These are phyloP conservation scores for Antechinus flavipes DNA, from an alignment of 2,113 vertebrate species.

Conservation along the genomic window DNA sequence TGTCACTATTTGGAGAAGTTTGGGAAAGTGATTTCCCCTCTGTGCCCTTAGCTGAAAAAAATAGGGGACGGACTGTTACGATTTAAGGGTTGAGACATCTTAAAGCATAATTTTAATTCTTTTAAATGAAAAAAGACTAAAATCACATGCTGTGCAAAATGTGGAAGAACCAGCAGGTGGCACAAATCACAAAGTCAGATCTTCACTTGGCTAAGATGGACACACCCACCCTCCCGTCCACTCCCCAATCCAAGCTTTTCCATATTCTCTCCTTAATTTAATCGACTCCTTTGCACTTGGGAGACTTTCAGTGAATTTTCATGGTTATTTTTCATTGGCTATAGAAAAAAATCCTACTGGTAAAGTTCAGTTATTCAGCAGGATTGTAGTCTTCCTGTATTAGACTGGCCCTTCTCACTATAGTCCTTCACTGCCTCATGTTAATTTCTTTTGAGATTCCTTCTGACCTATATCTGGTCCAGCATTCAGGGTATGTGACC, in stretches of 20 bases:
- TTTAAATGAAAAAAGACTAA: slow-evolving; percentile 39
- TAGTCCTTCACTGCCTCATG: slow-evolving; percentile 27
- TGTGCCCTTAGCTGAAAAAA: slow-evolving; percentile 31
- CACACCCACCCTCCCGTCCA: not conserved
- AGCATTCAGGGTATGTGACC: slow-evolving; percentile 50
- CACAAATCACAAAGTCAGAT: slow-evolving; percentile 29
- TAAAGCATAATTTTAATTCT: slow-evolving; percentile 45
- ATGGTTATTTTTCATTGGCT: slow-evolving; percentile 13
- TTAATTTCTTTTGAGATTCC: slow-evolving; percentile 45
- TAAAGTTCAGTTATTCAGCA: slow-evolving; percentile 46
- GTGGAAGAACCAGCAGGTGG: slow-evolving; percentile 7
- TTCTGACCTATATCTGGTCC: slow-evolving; percentile 49
- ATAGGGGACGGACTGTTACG: slow-evolving; percentile 47
- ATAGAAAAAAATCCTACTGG: not conserved
- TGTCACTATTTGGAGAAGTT: not conserved
- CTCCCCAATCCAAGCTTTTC: slow-evolving; percentile 1
- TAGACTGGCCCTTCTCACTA: slow-evolving; percentile 19
- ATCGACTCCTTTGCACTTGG: not conserved
- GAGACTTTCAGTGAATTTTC: slow-evolving; percentile 26
- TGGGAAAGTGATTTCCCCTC: slow-evolving; percentile 32
- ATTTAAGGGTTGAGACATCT: slow-evolving; percentile 50
- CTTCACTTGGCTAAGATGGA: not conserved
- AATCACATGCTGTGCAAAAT: not conserved
- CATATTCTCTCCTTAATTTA: not conserved
- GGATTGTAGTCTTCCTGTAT: slow-evolving; percentile 35